phyloP scores from a whole-genome alignment of 2,888 invertebrate species.

The Drosophila rellima region DNA sequence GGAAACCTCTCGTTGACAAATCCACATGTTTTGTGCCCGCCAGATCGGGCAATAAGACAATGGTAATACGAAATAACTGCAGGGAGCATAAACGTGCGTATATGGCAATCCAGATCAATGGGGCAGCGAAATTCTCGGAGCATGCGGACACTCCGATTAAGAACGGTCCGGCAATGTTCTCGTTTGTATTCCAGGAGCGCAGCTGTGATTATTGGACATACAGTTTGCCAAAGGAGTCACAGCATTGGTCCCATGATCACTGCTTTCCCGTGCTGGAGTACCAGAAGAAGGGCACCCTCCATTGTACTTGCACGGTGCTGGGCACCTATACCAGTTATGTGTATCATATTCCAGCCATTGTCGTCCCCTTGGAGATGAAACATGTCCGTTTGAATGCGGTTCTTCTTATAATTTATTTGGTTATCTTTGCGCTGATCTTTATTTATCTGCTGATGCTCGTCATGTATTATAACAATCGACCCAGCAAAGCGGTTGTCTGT shows the following conservation, averaged over 20 bases:
- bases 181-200: constrained; percentile 62
- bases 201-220: constrained; percentile 59
- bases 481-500: constrained; percentile 45
- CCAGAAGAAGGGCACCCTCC: constrained; percentile 16
- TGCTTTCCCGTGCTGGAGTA: constrained; percentile 44
- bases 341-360: constrained; percentile 25
- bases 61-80: constrained; percentile 65
- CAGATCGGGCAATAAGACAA: neutral
- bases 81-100: constrained; percentile 20
- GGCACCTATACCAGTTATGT: constrained; percentile 65
- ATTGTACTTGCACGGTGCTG: constrained; percentile 45
- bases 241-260: constrained; percentile 21
- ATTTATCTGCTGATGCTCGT: constrained; percentile 16
- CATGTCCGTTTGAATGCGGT: accelerated
- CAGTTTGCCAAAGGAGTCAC: accelerated
- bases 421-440: accelerated
- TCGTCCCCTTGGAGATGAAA: constrained; percentile 17
- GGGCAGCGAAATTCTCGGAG: neutral
- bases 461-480: constrained; percentile 9
- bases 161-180: constrained; percentile 45
- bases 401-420: neutral
- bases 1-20: neutral
- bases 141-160: neutral
- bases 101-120: constrained; percentile 36
- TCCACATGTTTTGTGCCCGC: constrained; percentile 40